Conservation (phyloP, 2,113 vertebrate genomes). For the Piaya cayana region DNA sequence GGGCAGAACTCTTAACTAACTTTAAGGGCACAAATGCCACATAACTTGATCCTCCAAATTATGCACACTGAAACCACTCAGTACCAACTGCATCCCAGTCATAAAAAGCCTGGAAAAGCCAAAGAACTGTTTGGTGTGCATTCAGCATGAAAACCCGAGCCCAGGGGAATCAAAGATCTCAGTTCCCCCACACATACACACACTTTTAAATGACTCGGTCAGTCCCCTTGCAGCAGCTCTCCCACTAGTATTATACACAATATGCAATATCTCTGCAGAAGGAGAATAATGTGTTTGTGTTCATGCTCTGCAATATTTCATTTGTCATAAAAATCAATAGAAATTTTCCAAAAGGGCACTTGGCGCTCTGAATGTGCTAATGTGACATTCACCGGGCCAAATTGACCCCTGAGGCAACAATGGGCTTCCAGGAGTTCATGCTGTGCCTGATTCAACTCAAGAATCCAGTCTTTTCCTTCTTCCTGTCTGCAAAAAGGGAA, state of each 20-base stretch:
- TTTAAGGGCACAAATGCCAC: neutral
- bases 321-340: slow-evolving; percentile 52
- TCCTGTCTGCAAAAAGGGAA: neutral
- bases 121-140: neutral
- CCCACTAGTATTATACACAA: neutral
- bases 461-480: neutral
- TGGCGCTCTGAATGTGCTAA: slow-evolving; percentile 26
- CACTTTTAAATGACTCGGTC: neutral
- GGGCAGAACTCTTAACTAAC: neutral
- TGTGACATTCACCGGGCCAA: slow-evolving; percentile 27
- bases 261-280: neutral
- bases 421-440: neutral
- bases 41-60: neutral
- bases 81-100: neutral
- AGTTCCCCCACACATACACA: neutral
- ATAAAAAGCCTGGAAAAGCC: neutral
- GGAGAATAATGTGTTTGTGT: neutral
- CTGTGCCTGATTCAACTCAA: neutral
- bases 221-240: neutral
- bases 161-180: neutral
- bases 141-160: neutral
- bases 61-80: neutral
- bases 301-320: neutral
- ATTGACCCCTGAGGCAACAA: neutral
- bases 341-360: slow-evolving; percentile 35